Conservation (phyloP, 2,113 vertebrate genomes). For the Mastomys natalensis region DNA sequence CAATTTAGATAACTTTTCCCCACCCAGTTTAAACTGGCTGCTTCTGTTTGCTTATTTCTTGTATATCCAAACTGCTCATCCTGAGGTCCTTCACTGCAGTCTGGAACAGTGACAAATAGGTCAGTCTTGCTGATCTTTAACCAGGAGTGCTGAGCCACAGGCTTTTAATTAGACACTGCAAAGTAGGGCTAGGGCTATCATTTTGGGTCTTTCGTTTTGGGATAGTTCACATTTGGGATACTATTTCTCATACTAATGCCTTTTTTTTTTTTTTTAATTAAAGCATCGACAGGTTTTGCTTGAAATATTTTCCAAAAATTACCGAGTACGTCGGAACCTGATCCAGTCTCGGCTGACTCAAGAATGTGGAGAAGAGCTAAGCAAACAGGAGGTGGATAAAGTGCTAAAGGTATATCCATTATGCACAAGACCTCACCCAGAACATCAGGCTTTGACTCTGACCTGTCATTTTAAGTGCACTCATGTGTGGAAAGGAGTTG, state of each 20-base stretch:
- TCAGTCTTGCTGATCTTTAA: not conserved
- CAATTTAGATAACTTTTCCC: not conserved
- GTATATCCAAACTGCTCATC: not conserved
- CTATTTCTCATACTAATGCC: not conserved
- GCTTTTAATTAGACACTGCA: not conserved
- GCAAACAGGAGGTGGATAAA: slow-evolving; percentile 95
- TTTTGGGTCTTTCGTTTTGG: not conserved
- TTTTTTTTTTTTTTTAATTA: slow-evolving; percentile 62
- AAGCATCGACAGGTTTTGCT: slow-evolving; percentile 96
- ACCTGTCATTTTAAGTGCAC: not conserved
- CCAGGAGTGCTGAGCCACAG: not conserved
- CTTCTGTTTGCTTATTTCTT: not conserved
- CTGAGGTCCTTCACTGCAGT: not conserved
- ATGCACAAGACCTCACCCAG: too few species aligned
- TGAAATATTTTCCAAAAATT: slow-evolving; percentile 95
- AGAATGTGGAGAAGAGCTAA: slow-evolving; percentile 92
- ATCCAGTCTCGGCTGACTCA: slow-evolving; percentile 92
- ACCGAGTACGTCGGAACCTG: slow-evolving; percentile 91
- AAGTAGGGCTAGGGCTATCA: not conserved
- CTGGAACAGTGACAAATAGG: not conserved
- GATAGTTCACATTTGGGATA: not conserved
- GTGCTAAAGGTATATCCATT: slow-evolving; percentile 91
- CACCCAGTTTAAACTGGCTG: not conserved
- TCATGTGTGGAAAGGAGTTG: not conserved
- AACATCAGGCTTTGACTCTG: not conserved